These are phyloP conservation scores for Steatornis caripensis DNA, from an alignment of 2,113 vertebrate species.

Conservation along the genomic window DNA sequence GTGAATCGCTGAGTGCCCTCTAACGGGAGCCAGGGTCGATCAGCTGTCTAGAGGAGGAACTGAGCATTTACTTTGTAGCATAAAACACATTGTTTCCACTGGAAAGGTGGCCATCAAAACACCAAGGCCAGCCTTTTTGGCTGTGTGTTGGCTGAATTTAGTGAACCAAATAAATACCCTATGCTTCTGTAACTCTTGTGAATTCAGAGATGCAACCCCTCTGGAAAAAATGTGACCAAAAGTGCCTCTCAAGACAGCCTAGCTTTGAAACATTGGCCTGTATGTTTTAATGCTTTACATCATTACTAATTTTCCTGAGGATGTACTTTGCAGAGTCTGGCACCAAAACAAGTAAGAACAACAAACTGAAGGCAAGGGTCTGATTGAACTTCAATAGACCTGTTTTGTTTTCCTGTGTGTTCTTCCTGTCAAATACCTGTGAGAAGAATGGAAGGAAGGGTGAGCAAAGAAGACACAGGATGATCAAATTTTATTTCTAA, in stretches of 20 bases:
- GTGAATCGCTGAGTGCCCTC: not conserved
- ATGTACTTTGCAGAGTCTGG: not conserved
- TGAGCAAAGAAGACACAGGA: not conserved
- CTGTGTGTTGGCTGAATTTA: not conserved
- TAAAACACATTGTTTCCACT: not conserved
- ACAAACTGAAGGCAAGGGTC: not conserved
- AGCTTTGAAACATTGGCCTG: not conserved
- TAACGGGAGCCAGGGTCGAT: accelerated
- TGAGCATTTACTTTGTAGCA: not conserved
- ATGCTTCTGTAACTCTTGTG: not conserved
- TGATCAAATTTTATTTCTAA: not conserved
- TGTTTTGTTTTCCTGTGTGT: not conserved
- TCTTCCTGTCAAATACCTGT: not conserved
- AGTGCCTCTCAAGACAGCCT: accelerated
- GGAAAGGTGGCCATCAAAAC: not conserved
- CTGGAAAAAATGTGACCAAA: not conserved
- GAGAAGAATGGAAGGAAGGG: not conserved
- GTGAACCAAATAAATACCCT: not conserved
- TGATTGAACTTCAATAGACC: not conserved
- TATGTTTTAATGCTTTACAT: not conserved
- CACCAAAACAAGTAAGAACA: not conserved
- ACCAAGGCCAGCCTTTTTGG: not conserved
- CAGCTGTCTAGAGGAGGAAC: not conserved
- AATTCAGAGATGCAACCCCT: not conserved
- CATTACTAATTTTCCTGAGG: not conserved